phyloP scores from a whole-genome alignment of 2,888 invertebrate species.

The Mamestra brassicae region DNA sequence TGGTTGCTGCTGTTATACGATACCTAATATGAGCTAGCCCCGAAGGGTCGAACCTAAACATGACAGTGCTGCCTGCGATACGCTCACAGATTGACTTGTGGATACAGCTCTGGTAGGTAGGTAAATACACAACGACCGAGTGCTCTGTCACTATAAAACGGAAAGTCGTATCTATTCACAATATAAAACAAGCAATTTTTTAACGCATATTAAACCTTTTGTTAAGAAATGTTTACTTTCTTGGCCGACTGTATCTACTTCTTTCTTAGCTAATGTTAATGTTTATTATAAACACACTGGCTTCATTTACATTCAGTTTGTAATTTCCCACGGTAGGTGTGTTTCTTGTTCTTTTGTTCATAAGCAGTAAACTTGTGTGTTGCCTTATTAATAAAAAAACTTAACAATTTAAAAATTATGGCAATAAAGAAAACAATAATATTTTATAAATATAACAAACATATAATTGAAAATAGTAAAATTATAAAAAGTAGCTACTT shows the following conservation, averaged over 20 bases:
- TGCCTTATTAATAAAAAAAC: not conserved
- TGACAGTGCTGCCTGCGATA: not conserved
- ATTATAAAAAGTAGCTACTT: slow-evolving; percentile 23
- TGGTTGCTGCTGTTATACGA: not conserved
- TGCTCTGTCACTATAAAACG: not conserved
- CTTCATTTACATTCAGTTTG: slow-evolving; percentile 18
- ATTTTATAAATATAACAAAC: slow-evolving; percentile 29
- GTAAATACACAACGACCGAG: not conserved
- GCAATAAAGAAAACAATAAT: slow-evolving; percentile 9
- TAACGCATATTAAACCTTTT: not conserved
- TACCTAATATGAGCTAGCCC: not conserved
- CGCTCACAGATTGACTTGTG: not conserved
- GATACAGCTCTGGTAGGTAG: not conserved
- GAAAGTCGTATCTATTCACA: not conserved
- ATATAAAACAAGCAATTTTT: not conserved
- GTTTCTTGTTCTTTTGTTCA: not conserved
- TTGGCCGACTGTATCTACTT: not conserved
- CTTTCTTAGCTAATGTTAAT: not conserved
- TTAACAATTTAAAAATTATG: not conserved
- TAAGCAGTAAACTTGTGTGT: not conserved
- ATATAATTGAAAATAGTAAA: slow-evolving; percentile 33
- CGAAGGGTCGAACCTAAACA: not conserved
- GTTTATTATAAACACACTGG: not conserved
- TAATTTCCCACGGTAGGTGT: slow-evolving; percentile 5
- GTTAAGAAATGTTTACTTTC: slow-evolving; percentile 1